Percentiles rank a stretch among this genome's conserved stretches.
phyloP scores from a whole-genome alignment of 2,797 vertebrate genomes.

The Lagocephalus sceleratus region DNA sequence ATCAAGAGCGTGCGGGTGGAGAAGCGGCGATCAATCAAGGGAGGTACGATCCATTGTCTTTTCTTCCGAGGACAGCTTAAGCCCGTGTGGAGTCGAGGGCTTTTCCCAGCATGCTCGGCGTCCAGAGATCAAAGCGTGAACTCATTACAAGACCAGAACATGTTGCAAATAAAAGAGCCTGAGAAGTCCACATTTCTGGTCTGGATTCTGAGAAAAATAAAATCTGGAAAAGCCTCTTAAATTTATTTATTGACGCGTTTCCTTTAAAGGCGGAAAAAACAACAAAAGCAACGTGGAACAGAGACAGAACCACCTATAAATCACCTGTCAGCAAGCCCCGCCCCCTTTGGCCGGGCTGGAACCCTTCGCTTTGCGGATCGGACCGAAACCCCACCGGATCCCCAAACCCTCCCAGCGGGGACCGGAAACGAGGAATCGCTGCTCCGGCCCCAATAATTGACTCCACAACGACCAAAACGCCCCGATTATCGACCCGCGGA shows the following conservation, averaged over 20 bases:
- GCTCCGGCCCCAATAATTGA: no score
- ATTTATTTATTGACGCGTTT: not conserved
- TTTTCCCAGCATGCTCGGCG: conserved; percentile 14
- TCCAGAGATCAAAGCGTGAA: conserved; percentile 6
- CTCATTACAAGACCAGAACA: not conserved
- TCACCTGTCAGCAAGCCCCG: no score
- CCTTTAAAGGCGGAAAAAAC: no score
- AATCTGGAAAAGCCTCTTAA: conserved; percentile 3
- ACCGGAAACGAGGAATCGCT: no score
- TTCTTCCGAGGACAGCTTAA: conserved; percentile 1
- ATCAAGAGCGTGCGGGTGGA: conserved; percentile 7
- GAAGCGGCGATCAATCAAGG: conserved; percentile 1
- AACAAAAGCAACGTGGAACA: no score
- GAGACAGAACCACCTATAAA: no score
- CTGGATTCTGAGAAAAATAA: not conserved
- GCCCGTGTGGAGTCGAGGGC: not conserved
- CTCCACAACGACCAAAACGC: no score
- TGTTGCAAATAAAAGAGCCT: not conserved
- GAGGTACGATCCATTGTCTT: conserved; percentile 1
- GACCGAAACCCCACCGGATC: no score
- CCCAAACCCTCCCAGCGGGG: no score
- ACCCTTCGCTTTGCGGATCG: no score
- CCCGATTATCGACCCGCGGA: no score
- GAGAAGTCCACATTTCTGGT: not conserved
- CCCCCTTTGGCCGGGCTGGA: no score